Base-by-base conservation (phyloP, 2,888 invertebrate species). In the Watsonalla cultraria region DNA sequence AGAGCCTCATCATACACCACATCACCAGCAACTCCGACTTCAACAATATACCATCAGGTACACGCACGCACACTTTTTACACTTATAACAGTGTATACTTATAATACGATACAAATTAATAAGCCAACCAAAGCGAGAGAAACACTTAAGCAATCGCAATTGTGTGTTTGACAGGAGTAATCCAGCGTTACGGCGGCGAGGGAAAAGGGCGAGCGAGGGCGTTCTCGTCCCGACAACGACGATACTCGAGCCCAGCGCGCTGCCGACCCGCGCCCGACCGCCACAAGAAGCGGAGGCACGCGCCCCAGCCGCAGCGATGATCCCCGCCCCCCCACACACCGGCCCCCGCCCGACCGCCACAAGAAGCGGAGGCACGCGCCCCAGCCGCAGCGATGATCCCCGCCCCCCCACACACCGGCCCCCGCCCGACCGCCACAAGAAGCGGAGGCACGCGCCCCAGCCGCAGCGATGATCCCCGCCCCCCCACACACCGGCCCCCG, bases 11-110 rank as follows among this genome's bases (percentile, higher is more conserved):
- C 79, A 88, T 89, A 55, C 90, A 89, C 78, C 90, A 90, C 78
- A 90, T 90, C 76, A 88, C 88, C 60, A 84, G 83, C 80, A 88
- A 89, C 76, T 84, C 84, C 2, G 88, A 90, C 81, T 90, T 88
- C 81, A 86, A 89, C 69, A 89, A 89, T 66, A 87, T 88, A 65
- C 88, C 87, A 45, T 84, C 87, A 7, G 86, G 87, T 84, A 42
- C 58, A 56, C 51, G 45, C 9, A 9, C 2, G 35, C n/a, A 11
- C 7, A 15, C 49, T 39, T 14, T 13, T 5, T 13, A 6, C 8
- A 2, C 8, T 0, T 11, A 42, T 42, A 35, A n/a, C 5, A 34
- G 34, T 11, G n/a, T 5, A 47, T 47, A 35, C 35, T n/a, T n/a
- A n/a, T n/a, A n/a, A n/a, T n/a, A n/a, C n/a, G n/a, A n/a, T n/a